A percentile compares a stretch with the other conserved stretches of the same genome.
Conservation (phyloP, 2,888 invertebrate species). For the Pegoplata infirma region DNA sequence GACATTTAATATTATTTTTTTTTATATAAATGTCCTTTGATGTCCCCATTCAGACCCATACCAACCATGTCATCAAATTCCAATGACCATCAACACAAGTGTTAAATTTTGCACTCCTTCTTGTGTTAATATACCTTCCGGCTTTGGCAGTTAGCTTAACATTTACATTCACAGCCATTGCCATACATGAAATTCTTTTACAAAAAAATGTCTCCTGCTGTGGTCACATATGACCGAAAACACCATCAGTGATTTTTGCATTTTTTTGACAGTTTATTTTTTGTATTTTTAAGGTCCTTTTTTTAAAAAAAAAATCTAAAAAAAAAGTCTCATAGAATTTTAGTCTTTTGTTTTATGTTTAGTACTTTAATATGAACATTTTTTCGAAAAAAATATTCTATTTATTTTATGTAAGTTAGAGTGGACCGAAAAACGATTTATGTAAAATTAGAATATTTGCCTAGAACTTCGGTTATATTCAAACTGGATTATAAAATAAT, state of each 20-base stretch:
- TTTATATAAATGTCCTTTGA: constrained; percentile 21
- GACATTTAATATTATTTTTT: constrained; percentile 34
- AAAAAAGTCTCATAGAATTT: background rate
- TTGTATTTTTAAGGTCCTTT: constrained; percentile 40
- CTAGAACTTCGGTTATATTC: too few species aligned
- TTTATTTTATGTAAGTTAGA: too few species aligned
- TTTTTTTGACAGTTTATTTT: constrained; percentile 74
- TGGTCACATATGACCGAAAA: constrained; percentile 64
- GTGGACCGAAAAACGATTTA: too few species aligned
- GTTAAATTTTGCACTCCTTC: constrained; percentile 58
- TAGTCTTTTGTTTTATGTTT: constrained; percentile 36
- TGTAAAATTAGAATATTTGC: too few species aligned
- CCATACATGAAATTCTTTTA: constrained; percentile 36
- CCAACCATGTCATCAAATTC: background rate
- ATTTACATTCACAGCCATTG: background rate
- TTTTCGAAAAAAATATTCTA: background rate
- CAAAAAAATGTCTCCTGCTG: constrained; percentile 70
- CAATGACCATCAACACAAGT: constrained; percentile 58
- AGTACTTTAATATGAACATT: constrained; percentile 28
- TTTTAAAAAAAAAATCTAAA: constrained; percentile 7
- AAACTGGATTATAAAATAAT: too few species aligned
- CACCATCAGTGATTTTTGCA: constrained; percentile 61
- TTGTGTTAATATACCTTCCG: constrained; percentile 61
- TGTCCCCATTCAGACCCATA: background rate
- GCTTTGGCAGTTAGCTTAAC: constrained; percentile 28